Conservation (phyloP, 2,888 invertebrate species). For the Ommatoiulus sabulosus region DNA sequence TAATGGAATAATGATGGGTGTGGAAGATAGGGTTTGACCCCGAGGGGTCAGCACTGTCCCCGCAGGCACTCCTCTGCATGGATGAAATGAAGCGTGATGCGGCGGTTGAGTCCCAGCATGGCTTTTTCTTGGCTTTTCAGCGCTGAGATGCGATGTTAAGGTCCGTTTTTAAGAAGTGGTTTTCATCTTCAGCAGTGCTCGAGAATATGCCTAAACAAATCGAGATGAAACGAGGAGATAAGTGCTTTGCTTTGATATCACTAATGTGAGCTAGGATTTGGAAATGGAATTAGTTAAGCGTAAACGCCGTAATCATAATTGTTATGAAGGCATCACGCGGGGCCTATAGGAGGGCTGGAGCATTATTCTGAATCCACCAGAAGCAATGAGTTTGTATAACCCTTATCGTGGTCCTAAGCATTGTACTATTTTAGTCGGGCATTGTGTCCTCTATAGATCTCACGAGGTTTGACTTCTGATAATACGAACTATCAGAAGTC, state of each 20-base stretch:
- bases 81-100: background rate
- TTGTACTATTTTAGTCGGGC: background rate
- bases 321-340: constrained; percentile 16
- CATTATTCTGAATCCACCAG: background rate
- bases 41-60: background rate
- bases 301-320: constrained; percentile 26
- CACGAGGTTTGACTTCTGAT: too few relatives aligned
- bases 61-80: background rate
- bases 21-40: background rate
- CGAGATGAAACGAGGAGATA: constrained; percentile 34
- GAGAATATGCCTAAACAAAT: constrained; percentile 28
- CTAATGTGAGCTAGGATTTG: constrained; percentile 18
- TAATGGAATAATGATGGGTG: constrained; percentile 34
- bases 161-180: constrained; percentile 34
- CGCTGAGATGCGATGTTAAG: background rate
- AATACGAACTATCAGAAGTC: too few relatives aligned
- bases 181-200: constrained; percentile 16
- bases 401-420: background rate
- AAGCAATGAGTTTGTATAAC: background rate
- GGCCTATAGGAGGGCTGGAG: background rate
- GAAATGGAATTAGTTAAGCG: constrained; percentile 27
- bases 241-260: constrained; percentile 34
- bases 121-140: constrained; percentile 9
- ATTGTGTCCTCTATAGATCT: background rate
- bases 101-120: constrained; percentile 14